These are phyloP conservation scores for Pimephales promelas DNA, from an alignment of 2,113 vertebrate species.

Conservation along the genomic window DNA sequence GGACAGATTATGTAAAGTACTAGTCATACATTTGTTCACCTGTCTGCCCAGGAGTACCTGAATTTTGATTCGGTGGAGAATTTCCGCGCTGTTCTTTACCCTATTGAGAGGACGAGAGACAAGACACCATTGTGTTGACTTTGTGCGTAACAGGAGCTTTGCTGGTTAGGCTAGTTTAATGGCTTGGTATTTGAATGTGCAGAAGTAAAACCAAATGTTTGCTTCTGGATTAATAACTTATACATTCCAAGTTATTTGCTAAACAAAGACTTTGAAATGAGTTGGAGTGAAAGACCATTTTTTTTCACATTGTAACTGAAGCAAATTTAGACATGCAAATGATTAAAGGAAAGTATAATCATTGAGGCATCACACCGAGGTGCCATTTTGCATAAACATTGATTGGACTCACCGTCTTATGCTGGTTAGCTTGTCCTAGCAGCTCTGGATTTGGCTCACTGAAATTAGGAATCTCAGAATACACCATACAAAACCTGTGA, in stretches of 20 bases:
- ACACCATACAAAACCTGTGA: slow-evolving; percentile 97
- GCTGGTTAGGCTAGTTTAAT: too few relatives aligned
- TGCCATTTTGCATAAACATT: not conserved
- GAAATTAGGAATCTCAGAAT: slow-evolving; percentile 98
- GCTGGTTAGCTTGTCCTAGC: slow-evolving; percentile 76
- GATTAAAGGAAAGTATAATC: not conserved
- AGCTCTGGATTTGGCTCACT: slow-evolving; percentile 94
- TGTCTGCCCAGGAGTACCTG: slow-evolving; percentile 85
- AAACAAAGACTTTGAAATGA: not conserved
- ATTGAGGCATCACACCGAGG: not conserved
- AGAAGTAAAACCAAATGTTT: not conserved
- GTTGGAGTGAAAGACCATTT: not conserved
- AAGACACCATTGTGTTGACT: slow-evolving; percentile 3
- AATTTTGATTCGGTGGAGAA: slow-evolving; percentile 85
- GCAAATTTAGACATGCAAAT: not conserved
- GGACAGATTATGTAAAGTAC: not conserved
- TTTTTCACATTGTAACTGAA: not conserved
- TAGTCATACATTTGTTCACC: slow-evolving; percentile 74
- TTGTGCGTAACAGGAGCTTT: too few relatives aligned
- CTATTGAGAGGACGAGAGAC: slow-evolving; percentile 65
- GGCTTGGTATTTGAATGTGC: not conserved
- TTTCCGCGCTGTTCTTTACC: slow-evolving; percentile 89
- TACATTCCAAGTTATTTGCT: too few relatives aligned
- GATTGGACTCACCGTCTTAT: slow-evolving; percentile 82
- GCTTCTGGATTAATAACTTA: not conserved